Conservation (phyloP, 2,888 invertebrate species). For the Lamellibrachia columna region DNA sequence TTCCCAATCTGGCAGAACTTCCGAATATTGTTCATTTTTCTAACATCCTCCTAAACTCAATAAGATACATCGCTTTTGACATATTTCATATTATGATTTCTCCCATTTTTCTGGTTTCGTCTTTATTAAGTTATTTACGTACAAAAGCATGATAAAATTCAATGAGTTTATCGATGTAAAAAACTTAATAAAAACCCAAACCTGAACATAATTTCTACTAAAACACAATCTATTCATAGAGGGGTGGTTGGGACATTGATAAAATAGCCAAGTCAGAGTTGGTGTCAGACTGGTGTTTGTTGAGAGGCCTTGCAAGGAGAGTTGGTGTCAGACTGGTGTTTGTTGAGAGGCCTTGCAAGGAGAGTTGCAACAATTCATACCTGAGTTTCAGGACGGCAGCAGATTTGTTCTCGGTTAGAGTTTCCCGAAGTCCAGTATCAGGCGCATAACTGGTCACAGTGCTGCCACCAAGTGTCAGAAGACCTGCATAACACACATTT, state of each 20-base stretch:
- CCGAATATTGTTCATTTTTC: too few relatives aligned
- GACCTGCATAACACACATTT: constrained; percentile 52
- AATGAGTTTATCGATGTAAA: too few relatives aligned
- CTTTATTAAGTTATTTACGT: too few relatives aligned
- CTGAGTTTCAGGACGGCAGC: constrained; percentile 67
- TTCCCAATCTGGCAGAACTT: too few relatives aligned
- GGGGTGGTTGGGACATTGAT: background rate
- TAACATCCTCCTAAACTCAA: too few relatives aligned
- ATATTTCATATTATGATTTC: too few relatives aligned
- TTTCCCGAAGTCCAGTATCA: constrained; percentile 66
- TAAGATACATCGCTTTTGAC: too few relatives aligned
- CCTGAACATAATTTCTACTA: background rate
- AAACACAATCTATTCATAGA: background rate
- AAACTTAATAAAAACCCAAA: too few relatives aligned
- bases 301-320: background rate
- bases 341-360: background rate
- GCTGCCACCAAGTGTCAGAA: constrained; percentile 68
- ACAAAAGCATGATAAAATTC: too few relatives aligned
- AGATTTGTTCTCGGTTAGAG: constrained; percentile 63
- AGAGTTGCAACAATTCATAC: constrained; percentile 38
- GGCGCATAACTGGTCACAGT: constrained; percentile 67
- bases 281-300: background rate
- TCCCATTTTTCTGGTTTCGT: too few relatives aligned
- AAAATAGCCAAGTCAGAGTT: background rate
- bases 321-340: background rate